Conservation (phyloP, 37 sponge, comb jelly and placozoan species). For the Tethya wilhelma region DNA sequence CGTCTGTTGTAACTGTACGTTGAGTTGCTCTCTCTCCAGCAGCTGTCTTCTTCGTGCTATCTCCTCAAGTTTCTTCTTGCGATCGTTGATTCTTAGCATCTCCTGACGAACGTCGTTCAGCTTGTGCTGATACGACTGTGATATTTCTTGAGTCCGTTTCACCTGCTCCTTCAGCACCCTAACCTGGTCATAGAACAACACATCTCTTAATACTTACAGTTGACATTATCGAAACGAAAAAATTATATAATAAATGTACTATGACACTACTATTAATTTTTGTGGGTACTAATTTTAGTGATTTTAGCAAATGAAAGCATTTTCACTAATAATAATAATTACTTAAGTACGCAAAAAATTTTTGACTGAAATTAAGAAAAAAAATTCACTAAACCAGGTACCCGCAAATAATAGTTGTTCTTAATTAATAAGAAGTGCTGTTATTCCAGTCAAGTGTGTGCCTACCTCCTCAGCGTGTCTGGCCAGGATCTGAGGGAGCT, state of each 20-base stretch:
- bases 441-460: not conserved
- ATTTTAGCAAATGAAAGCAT: too few species aligned
- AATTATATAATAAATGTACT: too few species aligned
- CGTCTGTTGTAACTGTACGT: slow-evolving; percentile 25
- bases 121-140: slow-evolving; percentile 19
- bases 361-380: not conserved
- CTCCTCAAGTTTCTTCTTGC: slow-evolving; percentile 52
- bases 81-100: slow-evolving; percentile 21
- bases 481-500: slow-evolving; percentile 62
- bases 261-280: too few species aligned
- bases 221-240: too few species aligned
- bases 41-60: slow-evolving; percentile 29
- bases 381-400: not conserved
- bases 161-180: slow-evolving; percentile 32
- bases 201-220: too few species aligned
- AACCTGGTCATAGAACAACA: slow-evolving; percentile 9
- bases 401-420: not conserved
- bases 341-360: too few species aligned
- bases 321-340: too few species aligned
- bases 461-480: slow-evolving; percentile 59
- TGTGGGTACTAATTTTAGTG: too few species aligned
- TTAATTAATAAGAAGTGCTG: not conserved
- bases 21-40: slow-evolving; percentile 46
- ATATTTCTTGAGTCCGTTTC: slow-evolving; percentile 32
- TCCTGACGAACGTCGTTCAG: slow-evolving; percentile 4